Evolutionary conservation across 1,140 invertebrate species (phyloP), one percentile per base, ranked within the genome.

Genomic region (Linepithema humile): DNA sequence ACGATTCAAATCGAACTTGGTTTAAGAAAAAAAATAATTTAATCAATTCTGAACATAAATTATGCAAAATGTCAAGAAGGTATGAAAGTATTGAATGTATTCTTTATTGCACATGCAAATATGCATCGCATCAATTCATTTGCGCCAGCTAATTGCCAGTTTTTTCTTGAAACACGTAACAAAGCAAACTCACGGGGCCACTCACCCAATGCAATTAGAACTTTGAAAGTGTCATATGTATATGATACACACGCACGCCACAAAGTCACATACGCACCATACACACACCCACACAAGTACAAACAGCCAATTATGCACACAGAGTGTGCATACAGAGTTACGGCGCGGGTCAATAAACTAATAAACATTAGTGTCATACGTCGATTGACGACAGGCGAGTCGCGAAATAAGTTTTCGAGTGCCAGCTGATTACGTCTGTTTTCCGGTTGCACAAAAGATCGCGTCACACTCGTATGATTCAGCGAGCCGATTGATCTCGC

Each of bases 281-380:
- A 45, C 55, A 59, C 60, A 78, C 43, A 59, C 40, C 9, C 12
- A 70, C 48, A n/a, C 29, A 26, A 15, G 48, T 23, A 32, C 55
- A 12, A 20, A 57, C 45, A 9, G 7, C 6, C 10, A 26, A 3
- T 43, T 55, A 10, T 38, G 23, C 40, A 40, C 20, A 48, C n/a
- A 59, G 35, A 55, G 26, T 45, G 23, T 17, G 43, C 29, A 10
- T 23, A 50, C 29, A 53, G 20, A 65, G 12, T 53, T 57, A 43
- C 5, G 20, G 59, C 32, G 80, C 29, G 40, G 72, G 80, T 87
- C 85, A 83, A 67, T 26, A 82, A 53, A 78, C 85, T 23, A 55
- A 84, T 53, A 84, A 77, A 72, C 10, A 70, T 88, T 67, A 77
- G 59, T 87, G 29, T 53, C 50, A 73, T 35, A 23, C 60, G 57